A percentile compares a stretch with the other conserved stretches of the same genome.
Evolutionary conservation across 2,113 vertebrate species (phyloP).

Genomic region (Saguinus midas): DNA sequence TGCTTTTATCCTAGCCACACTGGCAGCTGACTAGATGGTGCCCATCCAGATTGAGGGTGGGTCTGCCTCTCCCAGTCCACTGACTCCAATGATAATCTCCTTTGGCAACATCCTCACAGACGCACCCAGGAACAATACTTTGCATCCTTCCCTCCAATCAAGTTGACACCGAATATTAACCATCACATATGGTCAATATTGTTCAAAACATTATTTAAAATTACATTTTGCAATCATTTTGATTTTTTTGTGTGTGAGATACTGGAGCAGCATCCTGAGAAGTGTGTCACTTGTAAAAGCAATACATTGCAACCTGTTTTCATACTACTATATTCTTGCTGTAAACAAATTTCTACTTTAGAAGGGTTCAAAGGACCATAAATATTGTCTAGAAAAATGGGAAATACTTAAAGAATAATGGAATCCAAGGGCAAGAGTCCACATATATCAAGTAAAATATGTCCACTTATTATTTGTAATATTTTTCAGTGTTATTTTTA

Average conservation of each 20-base stretch:
- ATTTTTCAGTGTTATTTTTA: not conserved
- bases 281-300: not conserved
- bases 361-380: not conserved
- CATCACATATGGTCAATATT: not conserved
- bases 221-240: conserved; percentile 13
- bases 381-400: not conserved
- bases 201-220: not conserved
- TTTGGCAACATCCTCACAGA: too few species aligned
- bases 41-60: too few species aligned
- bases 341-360: not conserved
- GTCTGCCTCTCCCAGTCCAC: too few species aligned
- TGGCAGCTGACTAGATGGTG: too few species aligned
- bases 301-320: not conserved
- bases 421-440: not conserved
- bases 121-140: too few species aligned
- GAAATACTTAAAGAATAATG: not conserved
- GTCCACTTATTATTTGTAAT: not conserved
- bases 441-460: not conserved
- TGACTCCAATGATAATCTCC: too few species aligned
- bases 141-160: too few species aligned
- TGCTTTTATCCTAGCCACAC: too few species aligned
- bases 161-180: too few species aligned
- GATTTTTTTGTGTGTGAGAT: not conserved
- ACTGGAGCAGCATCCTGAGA: not conserved
- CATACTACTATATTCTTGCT: not conserved